phyloP scores from a whole-genome alignment of 2,888 invertebrate species.

The Tenthredo mesomela region DNA sequence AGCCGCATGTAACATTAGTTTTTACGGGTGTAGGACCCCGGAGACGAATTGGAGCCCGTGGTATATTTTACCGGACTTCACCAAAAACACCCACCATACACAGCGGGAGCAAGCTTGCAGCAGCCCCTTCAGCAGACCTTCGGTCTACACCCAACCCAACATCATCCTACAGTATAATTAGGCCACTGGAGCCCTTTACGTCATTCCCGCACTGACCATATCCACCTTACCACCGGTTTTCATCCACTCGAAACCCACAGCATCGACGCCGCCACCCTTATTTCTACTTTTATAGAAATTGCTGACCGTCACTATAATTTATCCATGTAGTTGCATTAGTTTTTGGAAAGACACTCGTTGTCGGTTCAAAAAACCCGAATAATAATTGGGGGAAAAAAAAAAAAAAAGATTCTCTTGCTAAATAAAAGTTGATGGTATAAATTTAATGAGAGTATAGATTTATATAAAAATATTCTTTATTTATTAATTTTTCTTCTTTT shows the following conservation, averaged over 20 bases:
- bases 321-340: not conserved
- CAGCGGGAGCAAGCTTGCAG: constrained; percentile 5
- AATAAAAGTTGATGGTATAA: not conserved
- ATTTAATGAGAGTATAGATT: not conserved
- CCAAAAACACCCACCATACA: constrained; percentile 11
- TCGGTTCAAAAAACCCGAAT: not conserved
- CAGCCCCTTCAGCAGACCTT: constrained; percentile 44
- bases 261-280: not conserved
- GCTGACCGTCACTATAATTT: not conserved
- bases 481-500: not conserved
- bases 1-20: constrained; percentile 63
- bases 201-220: constrained; percentile 49
- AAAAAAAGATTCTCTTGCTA: not conserved
- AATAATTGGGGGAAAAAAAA: not conserved
- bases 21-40: constrained; percentile 67
- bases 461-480: constrained; percentile 46
- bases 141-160: constrained; percentile 41
- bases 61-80: constrained; percentile 63
- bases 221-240: not conserved
- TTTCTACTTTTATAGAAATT: not conserved
- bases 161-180: constrained; percentile 50
- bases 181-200: constrained; percentile 52
- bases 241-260: constrained; percentile 6
- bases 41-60: constrained; percentile 65
- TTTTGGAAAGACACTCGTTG: not conserved